Evolutionary conservation across 2,888 invertebrate species (phyloP).

Genomic region (Callinectes sapidus): DNA sequence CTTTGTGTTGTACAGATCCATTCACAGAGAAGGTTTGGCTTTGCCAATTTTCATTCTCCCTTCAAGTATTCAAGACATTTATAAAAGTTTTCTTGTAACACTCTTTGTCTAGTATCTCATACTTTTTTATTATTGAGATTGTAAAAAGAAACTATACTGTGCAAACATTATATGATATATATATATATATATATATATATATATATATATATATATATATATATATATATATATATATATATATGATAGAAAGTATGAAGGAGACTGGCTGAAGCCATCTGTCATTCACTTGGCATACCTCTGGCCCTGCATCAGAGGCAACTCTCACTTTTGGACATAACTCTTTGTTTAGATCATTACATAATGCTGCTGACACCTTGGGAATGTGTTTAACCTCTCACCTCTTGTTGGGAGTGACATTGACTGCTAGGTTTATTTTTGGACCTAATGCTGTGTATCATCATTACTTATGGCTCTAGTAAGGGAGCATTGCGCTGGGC

Average conservation of each 20-base stretch:
- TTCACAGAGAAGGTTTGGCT: not conserved
- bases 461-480: slow-evolving; percentile 67
- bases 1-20: not conserved
- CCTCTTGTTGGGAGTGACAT: slow-evolving; percentile 71
- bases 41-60: not conserved
- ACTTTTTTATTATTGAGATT: not conserved
- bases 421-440: slow-evolving; percentile 72
- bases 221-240: slow-evolving; percentile 9
- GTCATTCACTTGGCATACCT: slow-evolving; percentile 43
- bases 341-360: slow-evolving; percentile 70
- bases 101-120: not conserved
- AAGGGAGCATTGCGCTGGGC: slow-evolving; percentile 63
- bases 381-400: slow-evolving; percentile 69
- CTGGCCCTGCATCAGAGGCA: slow-evolving; percentile 58
- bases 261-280: slow-evolving; percentile 13
- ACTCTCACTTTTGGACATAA: slow-evolving; percentile 67
- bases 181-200: slow-evolving; percentile 7
- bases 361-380: slow-evolving; percentile 70
- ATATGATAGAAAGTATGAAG: slow-evolving; percentile 12
- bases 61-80: not conserved
- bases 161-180: not conserved
- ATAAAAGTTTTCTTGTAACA: not conserved
- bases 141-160: not conserved
- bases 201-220: slow-evolving; percentile 27
- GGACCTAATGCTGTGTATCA: slow-evolving; percentile 69